Evolutionary conservation across 2,888 invertebrate genomes (phyloP).

Genomic region (Alviniconcha strummeri): DNA sequence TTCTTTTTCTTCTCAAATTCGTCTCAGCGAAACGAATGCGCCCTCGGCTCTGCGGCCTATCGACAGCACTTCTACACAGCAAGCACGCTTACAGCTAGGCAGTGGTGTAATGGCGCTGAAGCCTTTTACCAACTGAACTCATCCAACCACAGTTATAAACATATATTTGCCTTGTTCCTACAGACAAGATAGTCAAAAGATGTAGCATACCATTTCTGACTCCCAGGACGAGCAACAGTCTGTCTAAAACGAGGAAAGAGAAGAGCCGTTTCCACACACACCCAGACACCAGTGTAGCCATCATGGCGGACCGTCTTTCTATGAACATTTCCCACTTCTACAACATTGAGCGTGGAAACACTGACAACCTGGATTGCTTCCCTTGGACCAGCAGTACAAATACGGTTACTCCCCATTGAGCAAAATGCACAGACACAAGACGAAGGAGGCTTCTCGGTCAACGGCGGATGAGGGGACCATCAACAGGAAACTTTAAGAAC

Average conservation of each 20-base stretch:
- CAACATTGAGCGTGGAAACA: not conserved
- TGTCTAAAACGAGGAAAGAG: not conserved
- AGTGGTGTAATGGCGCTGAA: not conserved
- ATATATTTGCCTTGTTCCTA: not conserved
- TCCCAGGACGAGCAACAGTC: not conserved
- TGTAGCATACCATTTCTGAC: not conserved
- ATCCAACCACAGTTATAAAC: not conserved
- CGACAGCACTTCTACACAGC: no score
- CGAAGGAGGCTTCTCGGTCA: no score
- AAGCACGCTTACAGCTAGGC: no score
- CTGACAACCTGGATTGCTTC: not conserved
- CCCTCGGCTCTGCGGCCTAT: no score
- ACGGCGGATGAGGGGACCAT: no score
- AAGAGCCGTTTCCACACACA: not conserved
- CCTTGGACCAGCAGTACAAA: not conserved
- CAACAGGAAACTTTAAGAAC: no score
- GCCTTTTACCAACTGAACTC: not conserved
- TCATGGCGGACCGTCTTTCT: constrained; percentile 8
- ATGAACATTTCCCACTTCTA: not conserved
- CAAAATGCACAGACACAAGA: no score
- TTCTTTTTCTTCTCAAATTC: no score
- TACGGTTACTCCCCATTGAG: no score
- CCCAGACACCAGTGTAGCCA: not conserved
- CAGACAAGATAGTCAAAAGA: not conserved
- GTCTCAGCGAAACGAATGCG: no score